Conservation (phyloP, 2,797 vertebrate species). For the Balearica regulorum region DNA sequence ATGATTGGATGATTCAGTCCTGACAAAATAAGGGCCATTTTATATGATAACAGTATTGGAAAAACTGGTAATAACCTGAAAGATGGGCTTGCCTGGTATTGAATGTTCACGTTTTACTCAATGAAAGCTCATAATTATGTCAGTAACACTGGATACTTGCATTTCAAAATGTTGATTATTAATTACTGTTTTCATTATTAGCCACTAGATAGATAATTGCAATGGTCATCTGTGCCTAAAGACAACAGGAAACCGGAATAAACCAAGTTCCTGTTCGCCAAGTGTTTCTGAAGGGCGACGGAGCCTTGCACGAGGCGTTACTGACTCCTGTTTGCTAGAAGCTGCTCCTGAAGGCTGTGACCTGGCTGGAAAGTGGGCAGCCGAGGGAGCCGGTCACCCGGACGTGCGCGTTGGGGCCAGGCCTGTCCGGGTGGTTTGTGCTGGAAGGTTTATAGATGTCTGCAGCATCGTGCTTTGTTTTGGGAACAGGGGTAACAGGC, state of each 20-base stretch:
- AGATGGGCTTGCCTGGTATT: background rate
- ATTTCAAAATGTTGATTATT: background rate
- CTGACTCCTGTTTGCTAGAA: background rate
- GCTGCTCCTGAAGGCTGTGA: background rate
- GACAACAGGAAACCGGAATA: background rate
- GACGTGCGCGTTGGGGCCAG: background rate
- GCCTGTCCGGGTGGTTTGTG: background rate
- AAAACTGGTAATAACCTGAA: background rate
- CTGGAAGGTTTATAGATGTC: background rate
- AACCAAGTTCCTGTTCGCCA: background rate
- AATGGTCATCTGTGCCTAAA: background rate
- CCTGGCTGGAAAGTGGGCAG: background rate
- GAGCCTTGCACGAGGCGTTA: background rate
- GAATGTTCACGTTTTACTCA: background rate
- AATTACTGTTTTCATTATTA: background rate
- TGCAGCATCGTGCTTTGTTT: background rate
- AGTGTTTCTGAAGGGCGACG: background rate
- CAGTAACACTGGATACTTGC: background rate
- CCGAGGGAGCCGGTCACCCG: background rate
- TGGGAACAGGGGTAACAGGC: background rate
- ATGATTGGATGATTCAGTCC: background rate
- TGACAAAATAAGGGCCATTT: background rate
- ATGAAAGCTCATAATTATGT: background rate
- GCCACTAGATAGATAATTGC: background rate
- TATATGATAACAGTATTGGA: background rate